Base-by-base conservation (phyloP, 2,113 vertebrate species). In the Oreotrochilus melanogaster region DNA sequence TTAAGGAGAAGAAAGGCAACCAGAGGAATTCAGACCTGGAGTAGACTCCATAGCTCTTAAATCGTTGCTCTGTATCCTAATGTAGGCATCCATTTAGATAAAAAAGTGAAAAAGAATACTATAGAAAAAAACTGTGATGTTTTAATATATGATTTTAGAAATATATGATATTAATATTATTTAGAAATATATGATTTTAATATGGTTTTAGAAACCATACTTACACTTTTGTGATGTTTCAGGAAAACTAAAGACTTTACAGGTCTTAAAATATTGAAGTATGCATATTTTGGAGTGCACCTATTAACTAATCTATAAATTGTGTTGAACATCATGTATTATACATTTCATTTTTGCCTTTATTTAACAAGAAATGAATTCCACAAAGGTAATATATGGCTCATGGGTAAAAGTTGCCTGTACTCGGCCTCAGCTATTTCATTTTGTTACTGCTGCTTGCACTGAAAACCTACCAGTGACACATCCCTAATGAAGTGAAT, bases 401-500 rank as follows among this genome's bases (percentile, higher is more conserved):
- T 94, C 19, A 48, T 23, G 82, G 57, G 10, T 83, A 53, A 65
- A 88, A 92, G 8, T 37, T 76, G 16, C 24, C 21, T 65, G 53
- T 58, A 42, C 42, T 19, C 94, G 62, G 57, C 30, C 42, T 78
- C 37, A 51, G 21, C 92, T 89, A 83, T 78, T 91, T 69, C 25
- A 67, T 89, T 79, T 92, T 81, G 19, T 48, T 93, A 24, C 53
- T 95, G 35, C 39, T 78, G 35, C 42, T 84, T 89, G 22, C 39
- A 43, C 66, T 50, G 30, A 48, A 79, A 48, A 57, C 74, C 83
- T 48, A 53, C n/a, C 23, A 67, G 27, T 58, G 43, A 22, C 19
- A 27, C 39, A 11, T 79, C 92, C 81, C 79, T 89, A 88, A 94
- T 94, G 39, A 97, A 96, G 60, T 95, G 45, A 94, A 78, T 79